phyloP scores from a whole-genome alignment of 2,113 vertebrate genomes.

The Tupaia tana region DNA sequence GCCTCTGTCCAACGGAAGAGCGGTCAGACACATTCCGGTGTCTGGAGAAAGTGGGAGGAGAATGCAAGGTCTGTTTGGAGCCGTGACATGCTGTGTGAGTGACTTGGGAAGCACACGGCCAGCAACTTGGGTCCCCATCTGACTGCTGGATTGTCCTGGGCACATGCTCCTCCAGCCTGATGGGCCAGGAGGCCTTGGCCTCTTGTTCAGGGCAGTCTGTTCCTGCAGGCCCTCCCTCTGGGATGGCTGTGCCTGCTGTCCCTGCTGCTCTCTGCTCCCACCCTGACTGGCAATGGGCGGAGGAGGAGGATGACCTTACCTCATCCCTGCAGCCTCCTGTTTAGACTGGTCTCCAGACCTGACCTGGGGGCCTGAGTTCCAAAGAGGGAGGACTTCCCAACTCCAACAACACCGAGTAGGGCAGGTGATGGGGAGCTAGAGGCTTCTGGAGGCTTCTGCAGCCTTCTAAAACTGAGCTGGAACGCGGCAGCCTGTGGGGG shows the following conservation, averaged over 20 bases:
- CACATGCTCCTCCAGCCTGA: not conserved
- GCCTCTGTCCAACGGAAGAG: not conserved
- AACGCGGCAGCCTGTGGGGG: not conserved
- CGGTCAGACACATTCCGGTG: not conserved
- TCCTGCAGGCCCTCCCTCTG: not conserved
- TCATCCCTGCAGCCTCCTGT: not conserved
- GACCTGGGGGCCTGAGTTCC: not conserved
- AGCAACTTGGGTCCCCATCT: not conserved
- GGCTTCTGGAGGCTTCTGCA: not conserved
- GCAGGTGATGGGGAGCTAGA: not conserved
- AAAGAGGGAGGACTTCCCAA: not conserved
- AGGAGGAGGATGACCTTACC: not conserved
- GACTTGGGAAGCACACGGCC: not conserved
- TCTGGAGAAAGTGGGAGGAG: constrained; percentile 33
- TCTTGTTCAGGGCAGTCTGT: not conserved
- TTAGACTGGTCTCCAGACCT: not conserved
- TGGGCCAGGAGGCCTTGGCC: not conserved
- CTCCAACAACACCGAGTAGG: not conserved
- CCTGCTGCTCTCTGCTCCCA: not conserved
- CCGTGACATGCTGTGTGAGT: not conserved
- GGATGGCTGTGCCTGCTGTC: not conserved
- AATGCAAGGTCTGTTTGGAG: not conserved
- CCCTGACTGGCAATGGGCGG: not conserved
- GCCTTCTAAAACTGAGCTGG: not conserved
- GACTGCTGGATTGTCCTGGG: not conserved